Evolutionary conservation across 2,797 vertebrate genomes (phyloP), one percentile per base, ranked within the genome.

Genomic region (Gila robusta): DNA sequence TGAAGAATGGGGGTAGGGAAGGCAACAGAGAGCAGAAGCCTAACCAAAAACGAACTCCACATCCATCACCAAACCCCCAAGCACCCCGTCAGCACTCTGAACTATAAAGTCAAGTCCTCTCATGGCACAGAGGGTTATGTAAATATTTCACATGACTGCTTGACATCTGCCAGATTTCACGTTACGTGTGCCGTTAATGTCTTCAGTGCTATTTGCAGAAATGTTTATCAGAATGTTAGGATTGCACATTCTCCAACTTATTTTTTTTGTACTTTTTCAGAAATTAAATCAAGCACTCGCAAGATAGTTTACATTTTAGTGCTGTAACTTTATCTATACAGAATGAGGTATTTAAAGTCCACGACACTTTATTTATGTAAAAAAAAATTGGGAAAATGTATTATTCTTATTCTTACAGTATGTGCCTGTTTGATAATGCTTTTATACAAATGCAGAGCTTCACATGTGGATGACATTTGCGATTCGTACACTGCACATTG

Each of bases 81-180:
- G 54, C 70, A 44, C 39, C 87, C 59, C 87, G 76, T 52, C 11
- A 66, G 81, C 95, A 96, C 91, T 90, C 93, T 82, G 95, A 96
- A 85, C 93, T 96, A 5, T 96, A 88, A 76, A 78, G 35, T 32
- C 73, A 35, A 41, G 6, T 21, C 19, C n/a, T 69, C 72, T 84
- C 64, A 11, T 71, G 35, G 23, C n/a, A 67, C n/a, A 21, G 23
- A 32, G 66, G 37, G 64, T 79, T 79, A 35, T 44, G 76, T n/a
- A 79, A 85, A 76, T 52, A 73, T 21, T 62, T 85, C 84, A 72
- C 84, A 73, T 39, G 84, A 73, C 39, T 62, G 49, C n/a, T 85
- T 79, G 64, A 44, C 67, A 79, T 85, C 76, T 79, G 64, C 71
- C 59, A 47, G 54, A 72, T 83, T 83, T 64, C 39, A 73, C 19